A percentile compares a stretch with the other conserved stretches of the same genome.
phyloP scores from a whole-genome alignment of 2,113 vertebrate genomes.

The human region DNA sequence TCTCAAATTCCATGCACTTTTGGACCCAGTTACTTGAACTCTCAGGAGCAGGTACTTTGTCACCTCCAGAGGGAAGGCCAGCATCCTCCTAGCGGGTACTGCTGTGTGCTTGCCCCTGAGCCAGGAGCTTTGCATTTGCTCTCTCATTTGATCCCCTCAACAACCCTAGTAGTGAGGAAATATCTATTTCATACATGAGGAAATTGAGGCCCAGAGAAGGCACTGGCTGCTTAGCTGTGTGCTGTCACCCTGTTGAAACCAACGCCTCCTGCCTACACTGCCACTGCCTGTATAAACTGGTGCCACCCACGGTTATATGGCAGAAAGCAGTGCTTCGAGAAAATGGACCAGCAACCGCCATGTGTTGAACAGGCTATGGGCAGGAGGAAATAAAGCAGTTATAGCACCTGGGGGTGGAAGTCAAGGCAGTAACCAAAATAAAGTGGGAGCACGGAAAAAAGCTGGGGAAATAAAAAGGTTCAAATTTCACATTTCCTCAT shows the following conservation, averaged over 20 bases:
- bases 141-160: not conserved
- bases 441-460: not conserved
- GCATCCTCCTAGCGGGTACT: not conserved
- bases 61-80: not conserved
- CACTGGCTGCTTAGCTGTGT: not conserved
- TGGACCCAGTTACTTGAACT: not conserved
- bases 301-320: fast-evolving
- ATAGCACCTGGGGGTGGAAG: not conserved
- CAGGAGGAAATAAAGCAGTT: not conserved
- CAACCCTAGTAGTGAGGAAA: not conserved
- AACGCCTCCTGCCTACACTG: not conserved
- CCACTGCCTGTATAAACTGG: not conserved
- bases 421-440: not conserved
- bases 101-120: not conserved
- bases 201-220: not conserved
- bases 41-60: not conserved
- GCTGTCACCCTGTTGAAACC: not conserved
- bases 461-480: not conserved
- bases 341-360: not conserved
- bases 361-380: not conserved
- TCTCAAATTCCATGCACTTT: not conserved
- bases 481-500: not conserved
- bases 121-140: not conserved
- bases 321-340: not conserved
- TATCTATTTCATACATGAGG: not conserved